Evolutionary conservation across 2,888 invertebrate species (phyloP), one percentile per base, ranked within the genome.

Genomic region (Eutolmus rufibarbis): DNA sequence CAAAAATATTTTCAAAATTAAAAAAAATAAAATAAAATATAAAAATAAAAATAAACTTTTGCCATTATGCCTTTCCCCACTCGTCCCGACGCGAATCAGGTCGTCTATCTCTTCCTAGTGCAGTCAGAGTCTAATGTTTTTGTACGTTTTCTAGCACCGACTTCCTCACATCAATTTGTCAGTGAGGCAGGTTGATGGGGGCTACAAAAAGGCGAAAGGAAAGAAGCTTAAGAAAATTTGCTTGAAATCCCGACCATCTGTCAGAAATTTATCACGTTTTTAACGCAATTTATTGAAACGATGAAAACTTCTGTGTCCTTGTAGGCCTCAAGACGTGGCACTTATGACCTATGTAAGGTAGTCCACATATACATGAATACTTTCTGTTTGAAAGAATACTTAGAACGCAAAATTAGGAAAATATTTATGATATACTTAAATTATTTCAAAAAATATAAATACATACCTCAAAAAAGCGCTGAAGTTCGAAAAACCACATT

Each of bases 161-260:
- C 79, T 79, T 79, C 79, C 79, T 79, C 79, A 23, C 79, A 79
- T 79, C 79, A 79, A 79, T 79, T 79, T 79, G 79, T 79, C 79
- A 79, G 79, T 79, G 43, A 79, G 79, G 34, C 79, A 79, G 79
- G 79, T 79, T 79, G 79, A 79, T 79, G 79, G 79, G 23, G 16
- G 28, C 40, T 46, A 19, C 9, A 19, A 79, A 79, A 79, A 79
- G 28, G 46, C 16, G 14, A 79, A 43, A 79, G 37, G 19, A 19
- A 79, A 37, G n/a, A 34, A 76, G 5, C 76, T 40, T 66, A n/a
- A 76, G 76, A 76, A 76, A 76, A 34, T 34, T 37, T 37, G 12
- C 76, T 76, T 19, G 28, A 76, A 28, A 66, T 66, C 23, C 51
- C 19, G 66, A 66, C 66, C 66, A 66, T 66, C 66, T 66, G 66